Percentiles rank a stretch among this genome's conserved stretches.
Evolutionary conservation across 2,888 invertebrate genomes (phyloP).

Genomic region (Phyllotreta cruciferae): DNA sequence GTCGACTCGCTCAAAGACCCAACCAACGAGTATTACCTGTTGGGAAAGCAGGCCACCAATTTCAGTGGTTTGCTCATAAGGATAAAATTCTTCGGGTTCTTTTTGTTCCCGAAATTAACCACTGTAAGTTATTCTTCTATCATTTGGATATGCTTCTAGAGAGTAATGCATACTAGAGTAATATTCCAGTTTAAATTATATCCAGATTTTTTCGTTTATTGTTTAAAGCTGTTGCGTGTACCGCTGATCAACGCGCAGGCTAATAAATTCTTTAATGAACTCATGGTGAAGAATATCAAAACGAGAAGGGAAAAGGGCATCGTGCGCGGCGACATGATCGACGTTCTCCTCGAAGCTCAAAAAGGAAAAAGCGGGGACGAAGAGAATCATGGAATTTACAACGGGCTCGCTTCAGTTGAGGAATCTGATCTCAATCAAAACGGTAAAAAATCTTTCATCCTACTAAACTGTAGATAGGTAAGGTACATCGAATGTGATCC

Average conservation of each 20-base stretch:
- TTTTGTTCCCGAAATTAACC: constrained; percentile 24
- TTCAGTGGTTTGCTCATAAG: constrained; percentile 35
- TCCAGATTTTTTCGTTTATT: too few species aligned
- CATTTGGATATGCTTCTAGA: too few species aligned
- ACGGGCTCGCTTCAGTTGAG: constrained; percentile 47
- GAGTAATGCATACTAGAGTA: too few species aligned
- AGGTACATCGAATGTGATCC: too few species aligned
- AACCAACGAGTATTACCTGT: constrained; percentile 64
- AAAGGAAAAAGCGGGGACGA: constrained; percentile 44
- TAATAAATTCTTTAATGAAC: constrained; percentile 40
- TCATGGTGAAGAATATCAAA: constrained; percentile 42
- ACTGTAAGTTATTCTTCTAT: constrained; percentile 17
- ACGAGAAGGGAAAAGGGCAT: constrained; percentile 44
- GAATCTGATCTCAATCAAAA: constrained; percentile 52
- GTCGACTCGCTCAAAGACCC: constrained; percentile 63
- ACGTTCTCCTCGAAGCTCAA: constrained; percentile 63
- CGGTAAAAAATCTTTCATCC: background rate
- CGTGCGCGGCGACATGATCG: constrained; percentile 59
- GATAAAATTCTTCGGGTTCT: constrained; percentile 11
- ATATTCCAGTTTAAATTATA: too few species aligned
- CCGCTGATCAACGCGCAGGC: constrained; percentile 28
- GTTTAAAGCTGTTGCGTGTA: constrained; percentile 21
- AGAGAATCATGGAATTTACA: constrained; percentile 45
- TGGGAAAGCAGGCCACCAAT: constrained; percentile 61
- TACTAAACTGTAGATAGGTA: background rate